phyloP scores from a whole-genome alignment of 2,888 invertebrate genomes.

The Salpingus planirostris region DNA sequence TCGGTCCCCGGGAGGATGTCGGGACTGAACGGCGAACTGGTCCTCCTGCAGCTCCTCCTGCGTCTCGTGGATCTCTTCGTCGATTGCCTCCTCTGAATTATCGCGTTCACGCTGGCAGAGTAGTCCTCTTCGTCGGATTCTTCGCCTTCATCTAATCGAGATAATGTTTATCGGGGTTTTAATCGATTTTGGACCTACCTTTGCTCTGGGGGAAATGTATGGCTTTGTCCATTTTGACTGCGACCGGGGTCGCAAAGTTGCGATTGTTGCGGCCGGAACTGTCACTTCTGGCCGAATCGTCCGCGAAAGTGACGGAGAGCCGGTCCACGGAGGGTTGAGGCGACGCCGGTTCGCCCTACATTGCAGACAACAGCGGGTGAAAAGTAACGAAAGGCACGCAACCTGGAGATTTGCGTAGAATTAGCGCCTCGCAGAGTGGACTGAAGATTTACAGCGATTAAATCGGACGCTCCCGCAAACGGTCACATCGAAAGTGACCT shows the following conservation, averaged over 20 bases:
- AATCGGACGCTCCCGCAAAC: too few species aligned
- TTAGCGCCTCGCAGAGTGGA: too few species aligned
- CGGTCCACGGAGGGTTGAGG: conserved; percentile 63
- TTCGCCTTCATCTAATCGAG: conserved; percentile 30
- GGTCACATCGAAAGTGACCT: too few species aligned
- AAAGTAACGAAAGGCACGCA: conserved; percentile 6
- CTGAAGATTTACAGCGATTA: too few species aligned
- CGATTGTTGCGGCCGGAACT: conserved; percentile 20
- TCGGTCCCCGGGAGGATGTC: conserved; percentile 31
- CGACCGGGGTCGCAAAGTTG: not conserved
- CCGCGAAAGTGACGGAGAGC: conserved; percentile 65
- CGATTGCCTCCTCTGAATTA: conserved; percentile 71
- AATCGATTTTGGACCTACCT: conserved; percentile 9
- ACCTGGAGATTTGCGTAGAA: too few species aligned
- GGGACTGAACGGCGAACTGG: conserved; percentile 54
- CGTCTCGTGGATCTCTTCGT: conserved; percentile 60
- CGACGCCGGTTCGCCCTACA: conserved; percentile 52
- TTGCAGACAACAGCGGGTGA: too few species aligned
- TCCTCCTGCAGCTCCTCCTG: conserved; percentile 44
- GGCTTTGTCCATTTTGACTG: conserved; percentile 30
- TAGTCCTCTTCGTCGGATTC: conserved; percentile 75
- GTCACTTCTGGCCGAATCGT: conserved; percentile 39
- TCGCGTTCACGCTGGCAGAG: conserved; percentile 76
- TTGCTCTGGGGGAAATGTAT: conserved; percentile 26
- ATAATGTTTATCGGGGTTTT: not conserved